Conservation (phyloP, 2,797 vertebrate species). For the Podargus strigoides region DNA sequence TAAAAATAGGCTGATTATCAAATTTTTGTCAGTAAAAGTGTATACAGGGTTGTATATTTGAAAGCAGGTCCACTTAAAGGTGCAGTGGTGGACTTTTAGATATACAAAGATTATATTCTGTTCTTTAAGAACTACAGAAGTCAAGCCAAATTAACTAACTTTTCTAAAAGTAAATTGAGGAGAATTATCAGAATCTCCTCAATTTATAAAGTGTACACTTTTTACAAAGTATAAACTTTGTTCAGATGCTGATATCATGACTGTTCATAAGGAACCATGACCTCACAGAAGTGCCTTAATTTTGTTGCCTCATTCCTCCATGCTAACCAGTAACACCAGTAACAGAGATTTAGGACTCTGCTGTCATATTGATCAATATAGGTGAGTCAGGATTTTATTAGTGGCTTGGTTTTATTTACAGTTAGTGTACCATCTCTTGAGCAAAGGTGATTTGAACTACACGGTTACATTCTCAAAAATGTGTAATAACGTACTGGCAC, state of each 20-base stretch:
- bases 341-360: neutral
- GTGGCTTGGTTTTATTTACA: neutral
- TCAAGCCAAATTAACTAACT: neutral
- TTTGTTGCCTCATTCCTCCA: neutral
- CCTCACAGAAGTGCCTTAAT: neutral
- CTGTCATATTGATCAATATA: neutral
- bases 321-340: neutral
- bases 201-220: too few species aligned
- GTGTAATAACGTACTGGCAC: rapidly evolving
- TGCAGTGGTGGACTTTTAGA: neutral
- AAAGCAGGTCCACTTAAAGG: neutral
- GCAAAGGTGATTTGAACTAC: neutral
- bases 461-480: neutral
- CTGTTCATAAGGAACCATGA: neutral
- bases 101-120: neutral
- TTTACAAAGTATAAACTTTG: neutral
- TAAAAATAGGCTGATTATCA: neutral
- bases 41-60: neutral
- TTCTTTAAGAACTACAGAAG: neutral
- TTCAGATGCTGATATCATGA: neutral
- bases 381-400: neutral
- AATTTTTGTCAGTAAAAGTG: neutral
- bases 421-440: neutral
- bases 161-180: neutral
- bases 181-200: neutral